Evolutionary conservation across 2,113 vertebrate genomes (phyloP).

Genomic region (Caracal caracal): DNA sequence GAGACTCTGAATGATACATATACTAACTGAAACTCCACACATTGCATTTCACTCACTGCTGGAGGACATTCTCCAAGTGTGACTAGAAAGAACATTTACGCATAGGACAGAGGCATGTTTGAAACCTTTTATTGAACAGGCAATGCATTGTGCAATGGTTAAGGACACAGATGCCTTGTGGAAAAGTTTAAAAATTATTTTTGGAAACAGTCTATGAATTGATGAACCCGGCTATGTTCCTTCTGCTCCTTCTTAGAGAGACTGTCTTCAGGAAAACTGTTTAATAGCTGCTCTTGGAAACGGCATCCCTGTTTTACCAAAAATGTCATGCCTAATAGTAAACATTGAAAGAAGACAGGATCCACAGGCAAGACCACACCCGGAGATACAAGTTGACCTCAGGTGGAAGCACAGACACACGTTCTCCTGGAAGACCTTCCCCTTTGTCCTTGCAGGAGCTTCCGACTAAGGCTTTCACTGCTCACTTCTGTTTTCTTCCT

Average conservation of each 20-base stretch:
- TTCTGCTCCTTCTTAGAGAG: not conserved
- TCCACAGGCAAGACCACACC: not conserved
- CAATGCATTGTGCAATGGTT: slow-evolving; percentile 64
- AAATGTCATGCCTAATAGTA: slow-evolving; percentile 39
- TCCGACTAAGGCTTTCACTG: not conserved
- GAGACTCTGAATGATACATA: not conserved
- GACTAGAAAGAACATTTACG: not conserved
- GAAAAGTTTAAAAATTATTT: slow-evolving; percentile 76
- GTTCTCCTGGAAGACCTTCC: not conserved
- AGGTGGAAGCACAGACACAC: not conserved
- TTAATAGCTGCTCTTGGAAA: slow-evolving; percentile 55
- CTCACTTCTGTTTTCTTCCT: not conserved
- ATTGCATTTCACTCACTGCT: not conserved
- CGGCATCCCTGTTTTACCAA: not conserved
- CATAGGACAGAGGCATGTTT: not conserved
- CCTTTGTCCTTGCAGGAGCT: not conserved
- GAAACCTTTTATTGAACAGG: slow-evolving; percentile 78
- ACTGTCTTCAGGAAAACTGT: slow-evolving; percentile 5
- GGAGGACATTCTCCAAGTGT: not conserved
- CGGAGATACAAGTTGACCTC: not conserved
- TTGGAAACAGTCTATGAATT: slow-evolving; percentile 58
- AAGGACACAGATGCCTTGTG: slow-evolving; percentile 63
- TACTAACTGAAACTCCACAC: not conserved
- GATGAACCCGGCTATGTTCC: not conserved
- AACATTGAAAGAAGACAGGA: not conserved